Conservation (phyloP, 2,888 invertebrate genomes). For the Anoncus sp. region DNA sequence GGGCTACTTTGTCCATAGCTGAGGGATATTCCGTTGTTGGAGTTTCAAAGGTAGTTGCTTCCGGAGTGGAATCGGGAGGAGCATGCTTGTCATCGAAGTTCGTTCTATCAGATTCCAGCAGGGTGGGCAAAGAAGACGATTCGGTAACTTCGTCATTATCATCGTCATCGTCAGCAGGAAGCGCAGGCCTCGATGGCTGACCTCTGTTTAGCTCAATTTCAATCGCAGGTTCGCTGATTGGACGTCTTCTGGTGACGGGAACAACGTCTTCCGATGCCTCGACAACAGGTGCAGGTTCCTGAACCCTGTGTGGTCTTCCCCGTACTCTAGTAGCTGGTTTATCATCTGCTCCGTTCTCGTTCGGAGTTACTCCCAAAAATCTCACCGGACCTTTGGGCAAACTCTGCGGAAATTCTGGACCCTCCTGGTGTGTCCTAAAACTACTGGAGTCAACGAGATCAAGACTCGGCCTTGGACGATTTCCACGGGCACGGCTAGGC, state of each 20-base stretch:
- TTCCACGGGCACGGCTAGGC: slow-evolving; percentile 76
- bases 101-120: slow-evolving; percentile 49
- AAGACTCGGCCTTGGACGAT: slow-evolving; percentile 87
- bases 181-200: slow-evolving; percentile 67
- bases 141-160: slow-evolving; percentile 52
- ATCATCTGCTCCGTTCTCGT: slow-evolving; percentile 83
- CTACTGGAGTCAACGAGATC: slow-evolving; percentile 93
- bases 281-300: slow-evolving; percentile 75
- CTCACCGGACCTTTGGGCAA: slow-evolving; percentile 85
- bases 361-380: slow-evolving; percentile 86
- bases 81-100: slow-evolving; percentile 43
- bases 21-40: slow-evolving; percentile 87
- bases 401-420: slow-evolving; percentile 85
- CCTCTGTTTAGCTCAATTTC: slow-evolving; percentile 75
- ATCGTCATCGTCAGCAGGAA: slow-evolving; percentile 63
- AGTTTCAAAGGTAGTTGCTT: slow-evolving; percentile 80
- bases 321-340: slow-evolving; percentile 73
- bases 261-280: slow-evolving; percentile 71
- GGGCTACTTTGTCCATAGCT: slow-evolving; percentile 92
- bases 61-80: slow-evolving; percentile 50
- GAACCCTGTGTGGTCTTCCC: slow-evolving; percentile 73
- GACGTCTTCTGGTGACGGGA: slow-evolving; percentile 81
- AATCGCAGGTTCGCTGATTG: slow-evolving; percentile 83
- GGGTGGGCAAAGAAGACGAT: slow-evolving; percentile 53
- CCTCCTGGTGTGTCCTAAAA: slow-evolving; percentile 88